These are phyloP conservation scores for Apodemus agrarius DNA, from an alignment of 2,797 vertebrate species.

Conservation along the genomic window DNA sequence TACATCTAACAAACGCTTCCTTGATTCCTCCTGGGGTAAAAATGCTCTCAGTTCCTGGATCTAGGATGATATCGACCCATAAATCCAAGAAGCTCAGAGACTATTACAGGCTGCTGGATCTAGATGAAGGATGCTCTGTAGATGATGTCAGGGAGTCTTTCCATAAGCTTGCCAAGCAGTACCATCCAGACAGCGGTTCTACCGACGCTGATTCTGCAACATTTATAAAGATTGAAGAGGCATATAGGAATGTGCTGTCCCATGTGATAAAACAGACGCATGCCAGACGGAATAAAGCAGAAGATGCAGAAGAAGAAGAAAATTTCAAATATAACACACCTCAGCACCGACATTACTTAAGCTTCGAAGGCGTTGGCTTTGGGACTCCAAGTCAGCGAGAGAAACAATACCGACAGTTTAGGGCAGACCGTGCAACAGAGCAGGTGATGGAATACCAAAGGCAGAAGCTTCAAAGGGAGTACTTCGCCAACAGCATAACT, in stretches of 20 bases:
- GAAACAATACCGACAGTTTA: slow-evolving; percentile 93
- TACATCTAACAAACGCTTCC: slow-evolving; percentile 37
- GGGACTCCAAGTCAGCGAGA: slow-evolving; percentile 96
- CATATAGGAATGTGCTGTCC: slow-evolving; percentile 91
- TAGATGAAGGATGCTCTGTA: slow-evolving; percentile 89
- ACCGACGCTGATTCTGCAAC: slow-evolving; percentile 87
- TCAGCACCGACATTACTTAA: slow-evolving; percentile 97
- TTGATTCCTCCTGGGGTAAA: slow-evolving; percentile 74
- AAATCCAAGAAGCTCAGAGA: slow-evolving; percentile 83
- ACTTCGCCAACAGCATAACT: slow-evolving; percentile 85
- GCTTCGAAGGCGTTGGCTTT: slow-evolving; percentile 93
- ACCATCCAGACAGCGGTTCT: slow-evolving; percentile 94
- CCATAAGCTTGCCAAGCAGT: slow-evolving; percentile 92
- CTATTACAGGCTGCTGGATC: slow-evolving; percentile 92
- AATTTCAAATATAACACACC: slow-evolving; percentile 86
- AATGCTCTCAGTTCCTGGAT: slow-evolving; percentile 39
- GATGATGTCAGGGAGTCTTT: slow-evolving; percentile 93
- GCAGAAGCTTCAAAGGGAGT: slow-evolving; percentile 89
- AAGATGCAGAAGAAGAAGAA: slow-evolving; percentile 84
- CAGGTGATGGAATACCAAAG: slow-evolving; percentile 93
- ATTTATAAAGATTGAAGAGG: slow-evolving; percentile 93
- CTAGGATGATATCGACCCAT: slow-evolving; percentile 79
- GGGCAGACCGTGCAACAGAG: slow-evolving; percentile 92
- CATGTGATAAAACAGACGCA: slow-evolving; percentile 85
- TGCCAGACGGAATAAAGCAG: slow-evolving; percentile 47